Evolutionary conservation across 2,113 vertebrate species (phyloP).

Genomic region (Xyliphius kryptos): DNA sequence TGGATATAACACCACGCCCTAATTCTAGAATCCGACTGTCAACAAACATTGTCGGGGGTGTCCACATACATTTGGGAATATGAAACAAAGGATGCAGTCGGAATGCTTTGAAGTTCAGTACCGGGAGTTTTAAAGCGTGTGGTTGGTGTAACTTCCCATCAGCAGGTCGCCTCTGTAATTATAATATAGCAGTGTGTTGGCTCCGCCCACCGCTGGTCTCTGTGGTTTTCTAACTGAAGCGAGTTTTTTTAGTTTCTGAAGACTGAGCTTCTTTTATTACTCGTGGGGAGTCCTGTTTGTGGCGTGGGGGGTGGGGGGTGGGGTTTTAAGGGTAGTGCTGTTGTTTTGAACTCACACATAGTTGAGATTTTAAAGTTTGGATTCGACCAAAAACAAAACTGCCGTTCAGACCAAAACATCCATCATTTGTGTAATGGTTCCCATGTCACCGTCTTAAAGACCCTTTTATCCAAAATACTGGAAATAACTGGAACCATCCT

Average conservation of each 20-base stretch:
- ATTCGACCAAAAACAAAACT: slow-evolving; percentile 27
- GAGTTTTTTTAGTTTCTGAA: not conserved
- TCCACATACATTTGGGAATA: too few relatives aligned
- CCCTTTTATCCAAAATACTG: slow-evolving; percentile 22
- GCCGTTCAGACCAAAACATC: not conserved
- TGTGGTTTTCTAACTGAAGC: slow-evolving; percentile 2
- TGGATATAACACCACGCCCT: too few relatives aligned
- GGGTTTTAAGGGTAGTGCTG: not conserved
- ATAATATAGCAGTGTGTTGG: not conserved
- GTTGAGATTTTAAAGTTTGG: slow-evolving; percentile 6
- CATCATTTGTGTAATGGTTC: not conserved
- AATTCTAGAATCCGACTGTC: too few relatives aligned
- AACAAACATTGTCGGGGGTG: too few relatives aligned
- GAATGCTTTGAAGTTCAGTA: too few relatives aligned
- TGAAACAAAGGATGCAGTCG: too few relatives aligned
- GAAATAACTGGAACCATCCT: too few relatives aligned
- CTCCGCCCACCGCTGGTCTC: slow-evolving; percentile 6
- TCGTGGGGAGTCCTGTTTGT: not conserved
- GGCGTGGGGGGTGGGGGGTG: not conserved
- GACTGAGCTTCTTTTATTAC: not conserved
- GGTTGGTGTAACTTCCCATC: not conserved
- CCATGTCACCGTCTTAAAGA: not conserved
- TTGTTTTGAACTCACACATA: slow-evolving; percentile 4
- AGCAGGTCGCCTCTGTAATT: not conserved
- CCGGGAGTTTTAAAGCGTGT: too few relatives aligned